Conservation (phyloP, 2,888 invertebrate species). For the Branchipolynoe longqiensis region DNA sequence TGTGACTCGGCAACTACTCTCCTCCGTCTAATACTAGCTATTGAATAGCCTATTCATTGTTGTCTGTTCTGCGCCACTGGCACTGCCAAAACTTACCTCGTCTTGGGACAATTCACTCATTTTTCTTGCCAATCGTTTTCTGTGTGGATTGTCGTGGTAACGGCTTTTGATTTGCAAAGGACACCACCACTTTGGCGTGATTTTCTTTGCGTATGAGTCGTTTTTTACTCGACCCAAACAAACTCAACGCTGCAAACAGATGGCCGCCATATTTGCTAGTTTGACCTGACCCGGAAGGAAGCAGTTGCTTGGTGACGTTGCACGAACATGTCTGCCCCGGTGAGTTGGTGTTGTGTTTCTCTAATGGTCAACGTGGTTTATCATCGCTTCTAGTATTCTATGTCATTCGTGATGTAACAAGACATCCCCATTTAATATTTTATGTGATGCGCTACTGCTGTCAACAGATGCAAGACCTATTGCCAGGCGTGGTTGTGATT, state of each 20-base stretch:
- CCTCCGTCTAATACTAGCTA: too few relatives aligned
- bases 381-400: too few relatives aligned
- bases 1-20: conserved; percentile 58
- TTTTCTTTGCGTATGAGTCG: conserved; percentile 9
- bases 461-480: too few relatives aligned
- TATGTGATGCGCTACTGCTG: too few relatives aligned
- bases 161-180: background rate
- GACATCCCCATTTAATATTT: too few relatives aligned
- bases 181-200: background rate
- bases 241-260: conserved; percentile 40
- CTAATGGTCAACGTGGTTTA: background rate
- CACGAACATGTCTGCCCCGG: conserved; percentile 36
- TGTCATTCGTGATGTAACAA: too few relatives aligned
- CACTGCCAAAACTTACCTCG: conserved; percentile 86
- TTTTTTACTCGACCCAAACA: conserved; percentile 26
- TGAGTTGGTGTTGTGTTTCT: background rate
- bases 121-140: conserved; percentile 80
- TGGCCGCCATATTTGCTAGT: conserved; percentile 49
- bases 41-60: conserved; percentile 50
- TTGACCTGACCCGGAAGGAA: conserved; percentile 57
- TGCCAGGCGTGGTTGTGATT: too few relatives aligned
- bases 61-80: conserved; percentile 26
- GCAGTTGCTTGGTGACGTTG: conserved; percentile 55
- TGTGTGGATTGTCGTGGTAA: background rate
- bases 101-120: conserved; percentile 94